phyloP scores from a whole-genome alignment of 2,888 invertebrate genomes.

The Apotomis betuletana region DNA sequence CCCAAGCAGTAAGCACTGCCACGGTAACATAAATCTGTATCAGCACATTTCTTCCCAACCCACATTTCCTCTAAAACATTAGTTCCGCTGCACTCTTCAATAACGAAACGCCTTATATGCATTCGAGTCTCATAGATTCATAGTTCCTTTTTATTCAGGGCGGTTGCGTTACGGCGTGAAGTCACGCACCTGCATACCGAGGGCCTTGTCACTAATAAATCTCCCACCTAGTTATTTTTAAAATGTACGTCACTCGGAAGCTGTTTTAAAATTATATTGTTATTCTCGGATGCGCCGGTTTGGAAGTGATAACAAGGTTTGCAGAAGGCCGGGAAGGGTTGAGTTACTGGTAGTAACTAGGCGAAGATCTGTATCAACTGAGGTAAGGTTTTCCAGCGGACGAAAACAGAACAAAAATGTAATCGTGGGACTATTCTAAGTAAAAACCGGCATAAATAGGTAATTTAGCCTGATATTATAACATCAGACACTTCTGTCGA shows the following conservation, averaged over 20 bases:
- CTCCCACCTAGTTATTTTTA: constrained; percentile 34
- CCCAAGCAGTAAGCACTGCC: not conserved
- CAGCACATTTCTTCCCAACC: constrained; percentile 8
- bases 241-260: constrained; percentile 37
- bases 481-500: no score
- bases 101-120: not conserved
- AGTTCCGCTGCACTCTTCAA: constrained; percentile 4
- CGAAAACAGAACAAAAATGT: not conserved
- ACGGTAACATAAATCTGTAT: not conserved
- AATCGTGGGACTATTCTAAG: no score
- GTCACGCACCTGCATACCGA: constrained; percentile 38
- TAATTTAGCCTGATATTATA: no score
- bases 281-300: constrained; percentile 37
- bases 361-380: constrained; percentile 9
- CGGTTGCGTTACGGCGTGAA: not conserved
- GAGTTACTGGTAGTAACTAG: constrained; percentile 25
- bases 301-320: constrained; percentile 40
- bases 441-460: no score
- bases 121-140: not conserved
- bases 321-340: constrained; percentile 37
- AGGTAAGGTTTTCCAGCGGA: not conserved
- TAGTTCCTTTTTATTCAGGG: not conserved
- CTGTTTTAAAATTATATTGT: constrained; percentile 42
- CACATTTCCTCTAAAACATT: constrained; percentile 7
- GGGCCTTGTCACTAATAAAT: constrained; percentile 41